Base-by-base conservation (phyloP, 2,797 vertebrate genomes). In the Sebastes kiyomatsui region DNA sequence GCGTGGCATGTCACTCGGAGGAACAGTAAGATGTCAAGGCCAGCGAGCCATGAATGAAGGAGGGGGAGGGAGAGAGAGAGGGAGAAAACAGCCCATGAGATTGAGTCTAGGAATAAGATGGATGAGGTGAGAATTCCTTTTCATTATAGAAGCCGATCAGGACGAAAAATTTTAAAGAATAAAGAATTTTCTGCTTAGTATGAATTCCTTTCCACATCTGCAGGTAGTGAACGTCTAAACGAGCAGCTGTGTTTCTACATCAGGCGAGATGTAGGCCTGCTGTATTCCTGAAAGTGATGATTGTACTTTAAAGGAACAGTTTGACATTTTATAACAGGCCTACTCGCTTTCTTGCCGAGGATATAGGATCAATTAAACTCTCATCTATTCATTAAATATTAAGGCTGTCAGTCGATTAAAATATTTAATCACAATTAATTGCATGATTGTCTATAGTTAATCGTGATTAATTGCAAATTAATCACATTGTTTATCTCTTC, bases 111-210 rank as follows among this genome's bases (percentile, higher is more conserved):
- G 85, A 93, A 61, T 74, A 90, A 93, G 88, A 94, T 91, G 81
- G 88, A 93, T 94, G 90, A 92, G 81, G 92, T 93, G 92, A 79
- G 81, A 93, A 88, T 85, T 84, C 66, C 75, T 68, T 85, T 90
- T 90, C 71, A 82, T 81, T 89, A 85, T 77, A 75, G 73, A 65
- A 79, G 73, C 77, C 22, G 28, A 46, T 83, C 76, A 81, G 76
- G 73, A 35, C 12, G 27, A 80, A 75, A 38, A 54, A 5, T 1
- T 42, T 61, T 33, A n/a, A n/a, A n/a, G n/a, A n/a, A 42, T 67
- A 23, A 87, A 76, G 13, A 70, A 22, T 1, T 55, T 87, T 87
- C 49, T 72, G 65, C 80, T 83, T 54, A 74, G 33, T 58, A 12
- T 79, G 58, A 86, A 81, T 78, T 79, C 7, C 62, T 86, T 67